phyloP scores from a whole-genome alignment of 2,113 vertebrate species.

The Upupa epops region DNA sequence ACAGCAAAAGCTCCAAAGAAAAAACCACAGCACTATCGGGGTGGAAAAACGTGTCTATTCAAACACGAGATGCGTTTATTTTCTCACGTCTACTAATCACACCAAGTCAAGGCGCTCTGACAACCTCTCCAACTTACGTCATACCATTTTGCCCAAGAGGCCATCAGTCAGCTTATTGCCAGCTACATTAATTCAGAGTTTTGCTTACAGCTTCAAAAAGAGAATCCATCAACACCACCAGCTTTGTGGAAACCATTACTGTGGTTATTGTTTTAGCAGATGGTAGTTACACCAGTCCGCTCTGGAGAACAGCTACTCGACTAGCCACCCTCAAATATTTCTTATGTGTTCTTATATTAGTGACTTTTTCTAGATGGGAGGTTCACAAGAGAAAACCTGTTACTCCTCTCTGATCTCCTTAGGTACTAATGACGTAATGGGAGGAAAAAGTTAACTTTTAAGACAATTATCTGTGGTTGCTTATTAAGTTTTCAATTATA shows the following conservation, averaged over 20 bases:
- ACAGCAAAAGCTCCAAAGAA: not conserved
- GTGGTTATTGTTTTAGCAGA: not conserved
- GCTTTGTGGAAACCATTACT: not conserved
- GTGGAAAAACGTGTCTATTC: not conserved
- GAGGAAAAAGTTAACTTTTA: not conserved
- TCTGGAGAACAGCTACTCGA: not conserved
- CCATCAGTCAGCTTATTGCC: not conserved
- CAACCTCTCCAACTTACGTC: not conserved
- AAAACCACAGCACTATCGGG: conserved; percentile 16
- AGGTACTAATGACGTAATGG: not conserved
- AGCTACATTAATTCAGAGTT: not conserved
- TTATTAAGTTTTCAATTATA: not conserved
- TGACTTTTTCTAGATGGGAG: not conserved
- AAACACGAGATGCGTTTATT: not conserved
- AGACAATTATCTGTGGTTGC: not conserved
- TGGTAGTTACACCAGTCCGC: not conserved
- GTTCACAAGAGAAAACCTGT: not conserved
- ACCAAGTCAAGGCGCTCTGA: not conserved
- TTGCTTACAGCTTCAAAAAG: not conserved
- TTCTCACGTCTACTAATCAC: not conserved
- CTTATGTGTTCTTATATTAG: not conserved
- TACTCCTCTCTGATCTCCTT: not conserved
- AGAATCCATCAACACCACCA: not conserved
- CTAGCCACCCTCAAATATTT: not conserved
- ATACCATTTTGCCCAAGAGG: not conserved